A percentile compares a stretch with the other conserved stretches of the same genome.
These are phyloP conservation scores for Cephus nigrinus DNA, from an alignment of 2,888 invertebrate species.

Conservation along the genomic window DNA sequence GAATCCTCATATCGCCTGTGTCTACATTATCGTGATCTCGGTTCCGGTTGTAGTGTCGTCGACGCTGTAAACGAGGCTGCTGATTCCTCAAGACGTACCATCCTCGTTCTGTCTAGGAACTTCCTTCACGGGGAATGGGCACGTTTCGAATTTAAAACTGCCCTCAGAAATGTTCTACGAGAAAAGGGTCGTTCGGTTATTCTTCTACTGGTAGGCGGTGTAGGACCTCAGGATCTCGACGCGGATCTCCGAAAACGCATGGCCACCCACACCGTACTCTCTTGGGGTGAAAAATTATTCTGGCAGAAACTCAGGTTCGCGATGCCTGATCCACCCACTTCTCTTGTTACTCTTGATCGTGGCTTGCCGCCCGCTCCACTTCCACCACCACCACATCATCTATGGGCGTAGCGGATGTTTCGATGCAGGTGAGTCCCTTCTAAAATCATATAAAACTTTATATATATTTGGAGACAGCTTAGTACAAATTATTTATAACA, in stretches of 20 bases:
- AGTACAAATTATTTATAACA: not conserved
- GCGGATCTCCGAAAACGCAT: constrained; percentile 87
- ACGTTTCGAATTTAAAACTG: constrained; percentile 90
- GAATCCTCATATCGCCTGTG: constrained; percentile 86
- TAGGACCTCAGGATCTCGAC: constrained; percentile 86
- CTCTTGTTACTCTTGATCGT: constrained; percentile 28
- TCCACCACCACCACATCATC: constrained; percentile 74
- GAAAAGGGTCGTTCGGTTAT: constrained; percentile 84
- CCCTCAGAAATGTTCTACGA: constrained; percentile 86
- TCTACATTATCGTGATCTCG: constrained; percentile 88
- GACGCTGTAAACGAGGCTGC: constrained; percentile 91
- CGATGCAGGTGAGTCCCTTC: constrained; percentile 72
- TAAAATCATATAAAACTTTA: not conserved
- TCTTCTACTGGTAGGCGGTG: constrained; percentile 85
- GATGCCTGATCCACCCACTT: constrained; percentile 75
- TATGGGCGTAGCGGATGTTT: constrained; percentile 85
- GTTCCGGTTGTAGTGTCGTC: constrained; percentile 84
- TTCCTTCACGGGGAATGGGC: constrained; percentile 94
- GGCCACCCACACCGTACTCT: constrained; percentile 87
- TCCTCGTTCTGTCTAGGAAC: constrained; percentile 87
- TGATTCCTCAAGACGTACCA: constrained; percentile 85
- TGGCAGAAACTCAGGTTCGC: constrained; percentile 92
- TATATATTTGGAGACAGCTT: not conserved
- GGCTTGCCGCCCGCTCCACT: constrained; percentile 66
- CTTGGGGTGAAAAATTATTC: constrained; percentile 90